Conservation (phyloP, 2,113 vertebrate genomes). For the Misgurnus anguillicaudatus region DNA sequence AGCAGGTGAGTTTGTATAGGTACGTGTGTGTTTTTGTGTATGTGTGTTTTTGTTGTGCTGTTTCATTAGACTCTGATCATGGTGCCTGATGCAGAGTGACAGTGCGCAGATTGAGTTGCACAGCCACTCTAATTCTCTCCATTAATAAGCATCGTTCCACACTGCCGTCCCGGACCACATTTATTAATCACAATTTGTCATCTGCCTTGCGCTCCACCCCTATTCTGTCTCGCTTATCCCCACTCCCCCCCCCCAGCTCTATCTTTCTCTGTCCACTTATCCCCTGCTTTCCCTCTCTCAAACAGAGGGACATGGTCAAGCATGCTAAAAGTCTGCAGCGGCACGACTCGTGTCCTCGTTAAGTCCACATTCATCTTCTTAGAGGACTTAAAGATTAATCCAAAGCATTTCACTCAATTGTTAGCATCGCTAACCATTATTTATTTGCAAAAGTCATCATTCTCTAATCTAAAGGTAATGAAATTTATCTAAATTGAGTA, state of each 20-base stretch:
- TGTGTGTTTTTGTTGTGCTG: slow-evolving; percentile 62
- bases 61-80: slow-evolving; percentile 81
- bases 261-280: slow-evolving; percentile 69
- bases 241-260: slow-evolving; percentile 26
- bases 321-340: slow-evolving; percentile 59
- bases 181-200: slow-evolving; percentile 88
- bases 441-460: slow-evolving; percentile 34
- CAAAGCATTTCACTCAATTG: slow-evolving; percentile 66
- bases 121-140: slow-evolving; percentile 80
- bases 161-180: slow-evolving; percentile 76
- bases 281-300: slow-evolving; percentile 57
- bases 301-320: slow-evolving; percentile 59
- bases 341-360: slow-evolving; percentile 48
- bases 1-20: slow-evolving; percentile 42
- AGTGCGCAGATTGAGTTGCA: slow-evolving; percentile 82
- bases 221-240: slow-evolving; percentile 45
- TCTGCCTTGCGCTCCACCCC: slow-evolving; percentile 72
- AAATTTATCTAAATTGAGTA: not conserved
- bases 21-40: not conserved
- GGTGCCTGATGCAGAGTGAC: slow-evolving; percentile 80
- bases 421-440: slow-evolving; percentile 50
- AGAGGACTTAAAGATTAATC: slow-evolving; percentile 65
- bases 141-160: slow-evolving; percentile 80
- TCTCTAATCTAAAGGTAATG: slow-evolving; percentile 4
- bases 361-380: slow-evolving; percentile 61